A percentile compares a stretch with the other conserved stretches of the same genome.
Conservation (phyloP, 1,140 invertebrate species). For the Andrena cerasifolii region DNA sequence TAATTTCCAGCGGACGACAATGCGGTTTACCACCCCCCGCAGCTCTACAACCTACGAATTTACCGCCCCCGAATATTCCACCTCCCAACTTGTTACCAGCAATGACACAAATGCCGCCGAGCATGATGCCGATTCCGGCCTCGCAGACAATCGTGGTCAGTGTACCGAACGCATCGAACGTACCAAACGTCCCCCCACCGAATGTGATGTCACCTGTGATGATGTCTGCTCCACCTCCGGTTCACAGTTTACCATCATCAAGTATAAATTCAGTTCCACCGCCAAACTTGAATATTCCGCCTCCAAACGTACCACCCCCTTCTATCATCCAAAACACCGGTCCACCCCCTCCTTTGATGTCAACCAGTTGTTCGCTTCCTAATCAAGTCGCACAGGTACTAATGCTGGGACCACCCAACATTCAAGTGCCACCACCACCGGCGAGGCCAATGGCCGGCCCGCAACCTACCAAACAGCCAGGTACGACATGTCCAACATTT, state of each 20-base stretch:
- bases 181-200: conserved; percentile 78
- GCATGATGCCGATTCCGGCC: conserved; percentile 73
- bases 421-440: conserved; percentile 72
- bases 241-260: conserved; percentile 70
- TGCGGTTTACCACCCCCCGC: conserved; percentile 78
- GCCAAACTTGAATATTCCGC: conserved; percentile 76
- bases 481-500: conserved; percentile 61
- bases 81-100: conserved; percentile 76
- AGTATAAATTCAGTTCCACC: conserved; percentile 76
- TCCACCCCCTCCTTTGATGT: conserved; percentile 68
- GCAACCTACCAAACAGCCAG: conserved; percentile 70
- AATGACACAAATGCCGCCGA: conserved; percentile 78
- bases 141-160: conserved; percentile 80
- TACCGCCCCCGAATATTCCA: conserved; percentile 80
- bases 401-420: conserved; percentile 68
- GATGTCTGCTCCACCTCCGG: conserved; percentile 78
- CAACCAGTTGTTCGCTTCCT: conserved; percentile 72
- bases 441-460: conserved; percentile 64
- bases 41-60: conserved; percentile 82
- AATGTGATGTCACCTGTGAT: conserved; percentile 80
- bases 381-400: conserved; percentile 75
- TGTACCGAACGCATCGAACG: conserved; percentile 70
- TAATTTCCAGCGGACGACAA: conserved; percentile 75
- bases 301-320: conserved; percentile 75
- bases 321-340: conserved; percentile 71